phyloP scores from a whole-genome alignment of 2,888 invertebrate genomes.

The Nephrotoma flavescens region DNA sequence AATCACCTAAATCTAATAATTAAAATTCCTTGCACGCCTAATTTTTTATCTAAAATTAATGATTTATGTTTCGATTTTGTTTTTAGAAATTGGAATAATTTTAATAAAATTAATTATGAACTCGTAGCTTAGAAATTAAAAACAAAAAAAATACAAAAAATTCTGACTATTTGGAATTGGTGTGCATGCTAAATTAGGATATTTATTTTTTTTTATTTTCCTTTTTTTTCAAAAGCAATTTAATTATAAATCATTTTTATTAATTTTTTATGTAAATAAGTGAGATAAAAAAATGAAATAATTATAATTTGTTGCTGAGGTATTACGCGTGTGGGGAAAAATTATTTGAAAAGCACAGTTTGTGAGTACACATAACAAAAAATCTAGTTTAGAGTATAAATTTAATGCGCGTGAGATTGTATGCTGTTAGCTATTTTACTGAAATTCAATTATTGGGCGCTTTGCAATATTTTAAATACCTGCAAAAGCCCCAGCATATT shows the following conservation, averaged over 20 bases:
- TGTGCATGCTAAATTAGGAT: not conserved
- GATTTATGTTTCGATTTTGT: not conserved
- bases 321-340: not conserved
- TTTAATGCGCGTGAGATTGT: not conserved
- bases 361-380: not conserved
- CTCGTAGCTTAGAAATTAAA: not conserved
- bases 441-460: not conserved
- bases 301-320: not conserved
- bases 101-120: not conserved
- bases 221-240: not conserved
- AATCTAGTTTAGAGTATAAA: not conserved
- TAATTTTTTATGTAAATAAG: not conserved
- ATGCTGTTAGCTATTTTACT: not conserved
- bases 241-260: not conserved
- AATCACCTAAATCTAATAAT: not conserved
- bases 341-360: not conserved
- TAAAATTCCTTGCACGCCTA: not conserved
- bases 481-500: not conserved
- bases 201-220: not conserved
- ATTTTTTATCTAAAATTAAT: not conserved
- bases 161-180: not conserved
- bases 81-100: not conserved
- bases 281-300: not conserved
- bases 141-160: not conserved
- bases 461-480: not conserved